These are phyloP conservation scores for Pristionchus entomophagus DNA, from an alignment of 2,888 invertebrate species.

Conservation along the genomic window DNA sequence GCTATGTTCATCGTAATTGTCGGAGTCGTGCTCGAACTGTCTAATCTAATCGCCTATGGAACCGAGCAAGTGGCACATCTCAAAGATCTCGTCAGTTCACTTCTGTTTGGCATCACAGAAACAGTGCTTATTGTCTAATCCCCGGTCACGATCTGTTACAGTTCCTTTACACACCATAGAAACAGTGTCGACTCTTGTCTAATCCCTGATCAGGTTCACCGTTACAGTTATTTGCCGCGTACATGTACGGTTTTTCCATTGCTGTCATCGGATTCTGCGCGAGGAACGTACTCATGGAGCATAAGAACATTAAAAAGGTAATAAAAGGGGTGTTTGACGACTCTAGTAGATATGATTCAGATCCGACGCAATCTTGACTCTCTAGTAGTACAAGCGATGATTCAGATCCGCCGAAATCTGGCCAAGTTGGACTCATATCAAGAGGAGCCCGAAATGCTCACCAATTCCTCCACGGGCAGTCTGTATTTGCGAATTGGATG, in stretches of 20 bases:
- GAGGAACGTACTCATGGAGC: constrained; percentile 32
- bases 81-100: constrained; percentile 58
- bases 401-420: constrained; percentile 44
- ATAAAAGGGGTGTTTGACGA: no score
- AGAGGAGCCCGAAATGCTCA: constrained; percentile 53
- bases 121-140: neutral
- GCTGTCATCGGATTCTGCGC: constrained; percentile 59
- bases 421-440: constrained; percentile 8
- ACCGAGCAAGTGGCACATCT: constrained; percentile 51
- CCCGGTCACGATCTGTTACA: neutral
- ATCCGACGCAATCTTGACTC: no score
- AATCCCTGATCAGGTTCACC: neutral
- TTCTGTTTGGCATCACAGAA: neutral
- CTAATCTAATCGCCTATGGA: constrained; percentile 58
- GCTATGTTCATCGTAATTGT: constrained; percentile 65
- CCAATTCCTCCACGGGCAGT: constrained; percentile 67
- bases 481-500: constrained; percentile 66
- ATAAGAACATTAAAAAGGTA: constrained; percentile 35
- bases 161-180: neutral
- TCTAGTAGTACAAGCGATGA: neutral
- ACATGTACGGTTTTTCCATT: constrained; percentile 43
- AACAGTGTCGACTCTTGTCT: neutral
- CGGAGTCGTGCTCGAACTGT: constrained; percentile 62
- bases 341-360: no score
- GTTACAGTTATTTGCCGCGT: constrained; percentile 28